Evolutionary conservation across 2,888 invertebrate species (phyloP).

Genomic region (Cerastis leucographa): DNA sequence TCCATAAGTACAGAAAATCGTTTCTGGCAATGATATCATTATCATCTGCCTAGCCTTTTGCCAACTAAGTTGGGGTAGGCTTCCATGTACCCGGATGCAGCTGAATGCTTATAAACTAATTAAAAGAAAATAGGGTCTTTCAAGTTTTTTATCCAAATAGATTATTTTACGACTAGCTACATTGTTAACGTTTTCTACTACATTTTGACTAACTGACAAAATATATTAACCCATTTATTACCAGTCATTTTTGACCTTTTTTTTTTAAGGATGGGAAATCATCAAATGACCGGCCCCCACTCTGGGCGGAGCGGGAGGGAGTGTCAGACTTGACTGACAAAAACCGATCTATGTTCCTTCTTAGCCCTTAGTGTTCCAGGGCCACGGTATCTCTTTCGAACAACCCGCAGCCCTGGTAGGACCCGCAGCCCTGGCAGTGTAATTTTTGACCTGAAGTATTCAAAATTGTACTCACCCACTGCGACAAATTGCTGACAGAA

Average conservation of each 20-base stretch:
- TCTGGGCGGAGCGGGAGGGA: no score
- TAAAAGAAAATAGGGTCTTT: no score
- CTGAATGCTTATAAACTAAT: background rate
- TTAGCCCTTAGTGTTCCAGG: no score
- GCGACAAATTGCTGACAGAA: slow-evolving; percentile 16
- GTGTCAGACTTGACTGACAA: no score
- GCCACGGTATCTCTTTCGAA: no score
- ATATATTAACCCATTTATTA: background rate
- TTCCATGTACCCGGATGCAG: background rate
- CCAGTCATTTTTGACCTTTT: background rate
- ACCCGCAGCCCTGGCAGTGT: no score
- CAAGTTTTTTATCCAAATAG: background rate
- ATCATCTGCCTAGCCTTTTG: background rate
- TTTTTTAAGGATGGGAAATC: no score
- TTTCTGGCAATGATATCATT: background rate
- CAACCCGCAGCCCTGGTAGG: no score
- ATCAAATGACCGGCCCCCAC: no score
- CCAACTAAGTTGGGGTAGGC: background rate
- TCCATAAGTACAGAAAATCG: background rate
- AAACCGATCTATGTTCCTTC: no score
- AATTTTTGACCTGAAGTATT: background rate
- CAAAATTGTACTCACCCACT: slow-evolving; percentile 37
- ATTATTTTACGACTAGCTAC: background rate
- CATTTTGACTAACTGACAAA: background rate
- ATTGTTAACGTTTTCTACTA: background rate